These are phyloP conservation scores for Sylvietta virens DNA, from an alignment of 2,113 vertebrate genomes.

Conservation along the genomic window DNA sequence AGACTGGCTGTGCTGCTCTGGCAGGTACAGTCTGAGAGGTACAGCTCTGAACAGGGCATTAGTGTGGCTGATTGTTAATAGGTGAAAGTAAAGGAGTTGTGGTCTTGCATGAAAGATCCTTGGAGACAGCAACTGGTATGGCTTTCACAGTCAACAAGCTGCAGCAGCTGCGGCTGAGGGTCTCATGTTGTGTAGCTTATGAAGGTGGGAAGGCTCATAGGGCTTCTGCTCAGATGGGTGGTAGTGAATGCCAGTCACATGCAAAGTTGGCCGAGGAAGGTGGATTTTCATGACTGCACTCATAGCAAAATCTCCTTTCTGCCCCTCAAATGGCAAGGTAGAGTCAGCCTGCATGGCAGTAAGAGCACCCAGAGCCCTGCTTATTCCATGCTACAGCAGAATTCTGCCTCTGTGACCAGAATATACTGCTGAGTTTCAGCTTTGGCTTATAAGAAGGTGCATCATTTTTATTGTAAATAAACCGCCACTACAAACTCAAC, in stretches of 20 bases:
- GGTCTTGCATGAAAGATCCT: neutral
- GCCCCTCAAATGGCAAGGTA: neutral
- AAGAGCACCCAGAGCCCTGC: neutral
- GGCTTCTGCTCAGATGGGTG: neutral
- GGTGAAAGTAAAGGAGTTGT: neutral
- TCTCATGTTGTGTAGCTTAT: neutral
- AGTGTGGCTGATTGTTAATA: neutral
- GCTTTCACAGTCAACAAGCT: neutral
- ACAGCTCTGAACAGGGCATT: neutral
- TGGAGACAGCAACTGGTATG: neutral
- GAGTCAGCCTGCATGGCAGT: accelerated
- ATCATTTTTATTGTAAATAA: neutral
- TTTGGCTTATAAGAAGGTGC: neutral
- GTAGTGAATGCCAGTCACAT: neutral
- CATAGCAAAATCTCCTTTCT: neutral
- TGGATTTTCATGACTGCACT: neutral
- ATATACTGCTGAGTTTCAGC: neutral
- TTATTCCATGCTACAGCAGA: neutral
- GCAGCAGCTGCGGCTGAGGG: accelerated
- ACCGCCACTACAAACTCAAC: neutral
- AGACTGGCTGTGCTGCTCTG: neutral
- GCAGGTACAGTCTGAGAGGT: neutral
- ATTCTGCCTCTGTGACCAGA: neutral
- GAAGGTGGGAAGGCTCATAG: neutral
- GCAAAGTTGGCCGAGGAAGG: neutral